Conservation (phyloP, 2,113 vertebrate species). For the Eubucco bourcierii region DNA sequence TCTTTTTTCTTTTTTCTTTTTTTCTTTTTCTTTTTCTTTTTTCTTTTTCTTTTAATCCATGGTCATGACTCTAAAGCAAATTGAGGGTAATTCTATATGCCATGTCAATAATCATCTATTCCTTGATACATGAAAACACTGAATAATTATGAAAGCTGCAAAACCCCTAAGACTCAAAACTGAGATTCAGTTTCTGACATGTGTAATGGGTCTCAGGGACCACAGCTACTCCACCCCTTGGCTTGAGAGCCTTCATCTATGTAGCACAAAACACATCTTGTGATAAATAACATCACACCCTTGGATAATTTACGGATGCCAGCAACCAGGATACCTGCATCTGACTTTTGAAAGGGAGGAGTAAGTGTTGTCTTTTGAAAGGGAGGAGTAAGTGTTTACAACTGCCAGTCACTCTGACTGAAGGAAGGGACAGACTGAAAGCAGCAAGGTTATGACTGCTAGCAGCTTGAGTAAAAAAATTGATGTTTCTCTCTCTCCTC, state of each 20-base stretch:
- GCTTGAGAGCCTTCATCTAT: not conserved
- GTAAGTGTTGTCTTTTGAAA: constrained; percentile 46
- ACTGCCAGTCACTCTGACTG: not conserved
- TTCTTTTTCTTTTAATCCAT: not conserved
- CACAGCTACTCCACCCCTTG: not conserved
- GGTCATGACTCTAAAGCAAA: not conserved
- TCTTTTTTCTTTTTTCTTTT: too few species aligned
- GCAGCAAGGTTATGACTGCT: constrained; percentile 26
- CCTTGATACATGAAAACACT: not conserved
- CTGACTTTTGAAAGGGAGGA: constrained; percentile 40
- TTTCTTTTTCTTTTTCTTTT: too few species aligned
- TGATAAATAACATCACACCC: not conserved
- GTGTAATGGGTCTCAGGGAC: not conserved
- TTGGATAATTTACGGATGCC: constrained; percentile 49
- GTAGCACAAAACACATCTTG: constrained; percentile 32
- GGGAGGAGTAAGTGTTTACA: constrained; percentile 20
- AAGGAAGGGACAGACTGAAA: constrained; percentile 8
- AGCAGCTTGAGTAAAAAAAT: constrained; percentile 44
- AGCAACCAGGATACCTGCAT: not conserved
- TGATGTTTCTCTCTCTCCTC: not conserved
- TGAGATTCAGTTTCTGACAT: not conserved
- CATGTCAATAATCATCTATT: not conserved
- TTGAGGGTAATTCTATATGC: not conserved
- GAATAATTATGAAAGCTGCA: not conserved
- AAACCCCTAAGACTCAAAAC: not conserved